Evolutionary conservation across 2,888 invertebrate genomes (phyloP).

Genomic region (Exephanes ischioxanthus): DNA sequence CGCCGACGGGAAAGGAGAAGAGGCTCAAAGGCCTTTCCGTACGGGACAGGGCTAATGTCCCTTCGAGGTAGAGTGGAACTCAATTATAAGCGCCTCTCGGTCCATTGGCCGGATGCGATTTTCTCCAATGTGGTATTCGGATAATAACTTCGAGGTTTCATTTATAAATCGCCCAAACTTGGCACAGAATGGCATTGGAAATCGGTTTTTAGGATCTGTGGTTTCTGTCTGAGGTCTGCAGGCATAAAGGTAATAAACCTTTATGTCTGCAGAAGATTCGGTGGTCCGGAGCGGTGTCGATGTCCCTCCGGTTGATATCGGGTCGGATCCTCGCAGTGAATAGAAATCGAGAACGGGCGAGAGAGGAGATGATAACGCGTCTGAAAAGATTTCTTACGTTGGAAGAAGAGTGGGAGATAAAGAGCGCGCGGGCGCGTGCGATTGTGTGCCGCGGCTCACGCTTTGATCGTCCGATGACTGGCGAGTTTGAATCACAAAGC

Average conservation of each 20-base stretch:
- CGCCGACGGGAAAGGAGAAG: slow-evolving; percentile 44
- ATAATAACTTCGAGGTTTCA: not conserved
- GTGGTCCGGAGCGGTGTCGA: slow-evolving; percentile 58
- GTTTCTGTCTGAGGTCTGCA: not conserved
- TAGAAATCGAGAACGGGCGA: slow-evolving; percentile 40
- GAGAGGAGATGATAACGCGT: slow-evolving; percentile 25
- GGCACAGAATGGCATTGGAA: not conserved
- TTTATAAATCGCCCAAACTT: not conserved
- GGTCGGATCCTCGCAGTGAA: slow-evolving; percentile 49
- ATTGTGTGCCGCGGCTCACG: slow-evolving; percentile 62
- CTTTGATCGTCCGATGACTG: slow-evolving; percentile 67
- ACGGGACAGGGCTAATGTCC: slow-evolving; percentile 55
- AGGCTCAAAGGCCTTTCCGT: slow-evolving; percentile 48
- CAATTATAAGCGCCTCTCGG: slow-evolving; percentile 32
- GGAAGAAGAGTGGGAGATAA: slow-evolving; percentile 45
- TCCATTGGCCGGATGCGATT: not conserved
- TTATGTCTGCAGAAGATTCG: slow-evolving; percentile 24
- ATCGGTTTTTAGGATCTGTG: not conserved
- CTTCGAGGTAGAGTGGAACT: slow-evolving; percentile 26
- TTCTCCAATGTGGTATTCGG: not conserved
- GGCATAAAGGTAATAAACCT: too few species aligned
- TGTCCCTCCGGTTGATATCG: slow-evolving; percentile 43
- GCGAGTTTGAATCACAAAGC: slow-evolving; percentile 65
- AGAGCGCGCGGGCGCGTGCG: slow-evolving; percentile 53
- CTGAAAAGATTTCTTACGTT: slow-evolving; percentile 53